Percentiles rank a stretch among this genome's conserved stretches.
phyloP scores from a whole-genome alignment of 2,113 vertebrate species.

The Tiliqua scincoides region DNA sequence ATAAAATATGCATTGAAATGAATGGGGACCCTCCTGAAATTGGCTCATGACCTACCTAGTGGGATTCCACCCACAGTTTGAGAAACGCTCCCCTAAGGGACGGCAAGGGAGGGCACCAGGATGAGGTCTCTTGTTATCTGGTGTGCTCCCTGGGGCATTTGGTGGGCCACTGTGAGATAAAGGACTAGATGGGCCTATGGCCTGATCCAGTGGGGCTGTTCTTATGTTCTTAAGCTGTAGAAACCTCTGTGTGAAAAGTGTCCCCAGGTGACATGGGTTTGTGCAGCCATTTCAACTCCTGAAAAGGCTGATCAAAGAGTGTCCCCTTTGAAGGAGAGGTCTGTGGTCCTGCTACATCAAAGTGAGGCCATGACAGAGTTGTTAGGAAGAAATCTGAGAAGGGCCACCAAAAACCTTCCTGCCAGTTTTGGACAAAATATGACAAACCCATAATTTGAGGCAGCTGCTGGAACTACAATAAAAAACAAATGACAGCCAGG shows the following conservation, averaged over 20 bases:
- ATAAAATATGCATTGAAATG: too few species aligned
- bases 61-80: too few species aligned
- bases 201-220: too few species aligned
- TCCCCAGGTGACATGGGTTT: neutral
- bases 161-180: too few species aligned
- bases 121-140: too few species aligned
- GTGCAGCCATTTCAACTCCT: neutral
- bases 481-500: neutral
- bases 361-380: neutral
- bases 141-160: too few species aligned
- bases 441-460: neutral
- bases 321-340: neutral
- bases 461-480: neutral
- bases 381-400: neutral
- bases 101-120: too few species aligned
- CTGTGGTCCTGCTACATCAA: neutral
- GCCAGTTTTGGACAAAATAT: neutral
- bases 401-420: neutral
- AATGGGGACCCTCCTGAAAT: too few species aligned
- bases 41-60: too few species aligned
- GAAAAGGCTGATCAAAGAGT: neutral
- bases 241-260: neutral
- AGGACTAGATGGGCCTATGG: too few species aligned
- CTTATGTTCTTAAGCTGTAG: too few species aligned
- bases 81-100: too few species aligned